Evolutionary conservation across 2,113 vertebrate genomes (phyloP).

Genomic region (Amia ocellicauda): DNA sequence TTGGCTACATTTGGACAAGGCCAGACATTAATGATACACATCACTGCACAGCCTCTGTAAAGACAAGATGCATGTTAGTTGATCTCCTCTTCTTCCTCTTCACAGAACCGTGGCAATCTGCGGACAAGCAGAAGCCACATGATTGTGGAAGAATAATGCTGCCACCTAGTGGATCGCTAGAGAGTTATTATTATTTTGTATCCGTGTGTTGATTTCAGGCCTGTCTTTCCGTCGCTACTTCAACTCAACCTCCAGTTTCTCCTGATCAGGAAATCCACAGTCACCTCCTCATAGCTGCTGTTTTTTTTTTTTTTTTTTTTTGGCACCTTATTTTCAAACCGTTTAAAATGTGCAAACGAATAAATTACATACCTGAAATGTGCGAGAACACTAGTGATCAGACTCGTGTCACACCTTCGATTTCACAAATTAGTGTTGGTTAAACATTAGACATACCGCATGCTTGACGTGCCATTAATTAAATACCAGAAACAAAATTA

Average conservation of each 20-base stretch:
- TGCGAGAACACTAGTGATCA: background rate
- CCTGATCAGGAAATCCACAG: too few relatives aligned
- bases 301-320: background rate
- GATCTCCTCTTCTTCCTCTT: background rate
- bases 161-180: constrained; percentile 16
- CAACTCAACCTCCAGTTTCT: too few relatives aligned
- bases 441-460: background rate
- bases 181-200: too few relatives aligned
- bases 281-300: too few relatives aligned
- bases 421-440: background rate
- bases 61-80: background rate
- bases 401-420: background rate
- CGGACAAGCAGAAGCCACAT: background rate
- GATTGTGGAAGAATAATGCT: constrained; percentile 11
- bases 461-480: background rate
- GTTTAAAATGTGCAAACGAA: background rate
- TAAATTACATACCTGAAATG: background rate
- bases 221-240: too few relatives aligned
- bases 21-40: background rate
- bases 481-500: background rate
- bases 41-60: background rate
- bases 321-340: too few relatives aligned
- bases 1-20: background rate
- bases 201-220: too few relatives aligned
- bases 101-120: background rate